A percentile compares a stretch with the other conserved stretches of the same genome.
Conservation (phyloP, 1,140 invertebrate species). For the Leptonema lineaticorne region DNA sequence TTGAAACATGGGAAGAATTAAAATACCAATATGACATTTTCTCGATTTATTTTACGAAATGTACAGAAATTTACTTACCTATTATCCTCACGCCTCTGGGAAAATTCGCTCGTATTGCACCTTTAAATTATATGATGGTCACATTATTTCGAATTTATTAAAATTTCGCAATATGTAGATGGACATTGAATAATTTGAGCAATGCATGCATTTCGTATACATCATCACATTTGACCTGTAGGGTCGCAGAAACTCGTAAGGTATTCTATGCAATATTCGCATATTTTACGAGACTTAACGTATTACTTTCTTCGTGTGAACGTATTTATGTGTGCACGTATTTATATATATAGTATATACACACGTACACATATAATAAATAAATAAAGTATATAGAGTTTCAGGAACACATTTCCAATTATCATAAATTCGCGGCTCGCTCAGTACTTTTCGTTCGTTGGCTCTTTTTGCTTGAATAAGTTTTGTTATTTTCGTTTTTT, state of each 20-base stretch:
- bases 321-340: too few relatives aligned
- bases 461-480: not conserved
- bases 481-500: not conserved
- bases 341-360: too few relatives aligned
- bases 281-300: constrained; percentile 5
- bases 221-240: not conserved
- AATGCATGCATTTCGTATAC: not conserved
- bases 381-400: constrained; percentile 2
- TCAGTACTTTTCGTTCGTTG: constrained; percentile 3
- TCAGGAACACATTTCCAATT: constrained; percentile 33
- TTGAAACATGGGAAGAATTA: too few relatives aligned
- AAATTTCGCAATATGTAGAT: too few relatives aligned
- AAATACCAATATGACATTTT: too few relatives aligned
- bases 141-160: too few relatives aligned
- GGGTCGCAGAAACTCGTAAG: not conserved
- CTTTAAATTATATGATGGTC: too few relatives aligned
- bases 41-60: too few relatives aligned
- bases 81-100: too few relatives aligned
- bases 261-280: constrained; percentile 10
- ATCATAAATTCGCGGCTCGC: constrained; percentile 30
- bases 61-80: too few relatives aligned
- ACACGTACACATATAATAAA: too few relatives aligned
- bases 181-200: not conserved
- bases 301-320: not conserved
- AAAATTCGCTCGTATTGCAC: too few relatives aligned